Conservation (phyloP, 2,797 vertebrate genomes). For the Benthosema pterotum region DNA sequence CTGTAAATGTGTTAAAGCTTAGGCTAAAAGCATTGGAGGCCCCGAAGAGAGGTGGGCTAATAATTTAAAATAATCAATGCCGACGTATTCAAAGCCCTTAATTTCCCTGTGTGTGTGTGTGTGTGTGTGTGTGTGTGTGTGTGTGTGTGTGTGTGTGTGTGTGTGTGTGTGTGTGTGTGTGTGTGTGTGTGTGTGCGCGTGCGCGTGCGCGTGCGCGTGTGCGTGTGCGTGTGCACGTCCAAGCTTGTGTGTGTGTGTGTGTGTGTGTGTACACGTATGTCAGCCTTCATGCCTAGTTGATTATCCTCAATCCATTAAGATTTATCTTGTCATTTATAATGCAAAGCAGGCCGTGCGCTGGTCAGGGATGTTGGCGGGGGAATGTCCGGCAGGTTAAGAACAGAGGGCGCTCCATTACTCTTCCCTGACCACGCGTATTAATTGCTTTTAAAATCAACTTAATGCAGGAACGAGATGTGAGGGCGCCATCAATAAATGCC, state of each 20-base stretch:
- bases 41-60: constrained; percentile 99
- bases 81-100: constrained; percentile 98
- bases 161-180: constrained; percentile 29
- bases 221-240: neutral
- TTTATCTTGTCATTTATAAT: constrained; percentile 99
- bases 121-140: constrained; percentile 69
- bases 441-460: constrained; percentile 99
- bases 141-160: constrained; percentile 27
- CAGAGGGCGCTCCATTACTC: constrained; percentile 97
- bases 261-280: constrained; percentile 76
- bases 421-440: constrained; percentile 98
- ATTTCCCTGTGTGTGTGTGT: constrained; percentile 98
- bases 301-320: constrained; percentile 99
- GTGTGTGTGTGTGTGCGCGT: constrained; percentile 71
- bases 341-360: constrained; percentile 95
- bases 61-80: constrained; percentile 99
- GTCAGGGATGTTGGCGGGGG: constrained; percentile 90
- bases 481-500: constrained; percentile 96
- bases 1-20: constrained; percentile 99
- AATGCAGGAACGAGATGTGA: constrained; percentile 97
- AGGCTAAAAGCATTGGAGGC: constrained; percentile 99
- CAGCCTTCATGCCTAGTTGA: constrained; percentile 90
- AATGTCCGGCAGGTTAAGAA: constrained; percentile 96
- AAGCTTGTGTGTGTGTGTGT: constrained; percentile 35
- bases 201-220: constrained; percentile 45